phyloP scores from a whole-genome alignment of 1,140 invertebrate species.

The Drosophila rufa region DNA sequence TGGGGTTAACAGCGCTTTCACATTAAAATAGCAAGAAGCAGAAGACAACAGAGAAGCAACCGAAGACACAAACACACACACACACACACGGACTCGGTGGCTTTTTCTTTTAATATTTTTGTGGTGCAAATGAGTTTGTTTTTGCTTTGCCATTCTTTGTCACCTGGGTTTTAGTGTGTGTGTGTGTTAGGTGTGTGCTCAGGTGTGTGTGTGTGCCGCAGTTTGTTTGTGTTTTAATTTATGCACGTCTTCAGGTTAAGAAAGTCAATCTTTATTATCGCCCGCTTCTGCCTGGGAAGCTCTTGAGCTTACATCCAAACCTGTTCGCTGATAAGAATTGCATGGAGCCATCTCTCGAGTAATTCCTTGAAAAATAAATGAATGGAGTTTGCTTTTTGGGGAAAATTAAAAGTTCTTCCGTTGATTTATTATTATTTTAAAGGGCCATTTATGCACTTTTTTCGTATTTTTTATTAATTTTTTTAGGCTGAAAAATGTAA shows the following conservation, averaged over 20 bases:
- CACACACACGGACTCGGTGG: constrained; percentile 16
- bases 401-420: neutral
- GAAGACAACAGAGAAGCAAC: constrained; percentile 52
- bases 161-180: constrained; percentile 2
- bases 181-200: constrained; percentile 17
- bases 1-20: constrained; percentile 80
- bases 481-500: too few relatives aligned
- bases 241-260: constrained; percentile 81
- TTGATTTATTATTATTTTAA: neutral
- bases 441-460: too few relatives aligned
- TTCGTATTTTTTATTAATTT: too few relatives aligned
- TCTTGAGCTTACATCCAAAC: constrained; percentile 22
- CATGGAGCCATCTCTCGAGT: constrained; percentile 15
- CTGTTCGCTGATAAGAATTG: constrained; percentile 63
- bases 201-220: constrained; percentile 20
- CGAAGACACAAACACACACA: constrained; percentile 15
- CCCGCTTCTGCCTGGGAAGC: constrained; percentile 17
- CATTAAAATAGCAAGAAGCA: constrained; percentile 83
- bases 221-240: constrained; percentile 74
- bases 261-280: constrained; percentile 70
- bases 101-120: constrained; percentile 75
- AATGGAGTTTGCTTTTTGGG: neutral
- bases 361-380: neutral
- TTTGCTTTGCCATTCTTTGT: constrained; percentile 74
- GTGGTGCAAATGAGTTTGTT: constrained; percentile 76